Evolutionary conservation across 2,113 vertebrate species (phyloP).

Genomic region (Hemicordylus capensis): DNA sequence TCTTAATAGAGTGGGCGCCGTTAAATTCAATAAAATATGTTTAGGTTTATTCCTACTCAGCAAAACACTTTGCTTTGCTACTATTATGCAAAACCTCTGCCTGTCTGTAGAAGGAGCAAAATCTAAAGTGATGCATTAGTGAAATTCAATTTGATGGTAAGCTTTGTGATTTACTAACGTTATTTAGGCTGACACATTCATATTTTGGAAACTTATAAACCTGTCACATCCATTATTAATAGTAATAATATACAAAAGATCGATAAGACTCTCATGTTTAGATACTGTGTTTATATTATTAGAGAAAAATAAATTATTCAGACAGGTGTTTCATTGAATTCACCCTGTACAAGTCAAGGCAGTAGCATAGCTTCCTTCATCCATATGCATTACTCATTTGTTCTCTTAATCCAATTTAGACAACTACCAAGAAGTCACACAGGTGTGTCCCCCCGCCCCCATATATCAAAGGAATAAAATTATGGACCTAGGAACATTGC

Average conservation of each 20-base stretch:
- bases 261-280: slow-evolving; percentile 59
- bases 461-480: not conserved
- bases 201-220: slow-evolving; percentile 64
- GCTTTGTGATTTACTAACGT: slow-evolving; percentile 32
- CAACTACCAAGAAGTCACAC: not conserved
- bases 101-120: slow-evolving; percentile 35
- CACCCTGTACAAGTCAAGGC: slow-evolving; percentile 32
- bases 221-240: slow-evolving; percentile 67
- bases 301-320: slow-evolving; percentile 62
- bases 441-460: not conserved
- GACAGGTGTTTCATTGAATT: slow-evolving; percentile 25
- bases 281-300: slow-evolving; percentile 51
- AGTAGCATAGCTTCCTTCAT: slow-evolving; percentile 10
- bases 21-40: not conserved
- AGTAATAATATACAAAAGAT: slow-evolving; percentile 56
- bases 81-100: slow-evolving; percentile 56
- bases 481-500: not conserved
- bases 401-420: slow-evolving; percentile 2
- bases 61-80: not conserved
- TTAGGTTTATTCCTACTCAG: not conserved
- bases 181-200: slow-evolving; percentile 48
- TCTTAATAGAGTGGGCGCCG: not conserved
- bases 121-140: slow-evolving; percentile 47
- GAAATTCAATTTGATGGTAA: slow-evolving; percentile 43
- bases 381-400: not conserved